Percentiles rank a stretch among this genome's conserved stretches.
These are phyloP conservation scores for Buceros bicornis DNA, from an alignment of 2,797 vertebrate genomes.

Conservation along the genomic window DNA sequence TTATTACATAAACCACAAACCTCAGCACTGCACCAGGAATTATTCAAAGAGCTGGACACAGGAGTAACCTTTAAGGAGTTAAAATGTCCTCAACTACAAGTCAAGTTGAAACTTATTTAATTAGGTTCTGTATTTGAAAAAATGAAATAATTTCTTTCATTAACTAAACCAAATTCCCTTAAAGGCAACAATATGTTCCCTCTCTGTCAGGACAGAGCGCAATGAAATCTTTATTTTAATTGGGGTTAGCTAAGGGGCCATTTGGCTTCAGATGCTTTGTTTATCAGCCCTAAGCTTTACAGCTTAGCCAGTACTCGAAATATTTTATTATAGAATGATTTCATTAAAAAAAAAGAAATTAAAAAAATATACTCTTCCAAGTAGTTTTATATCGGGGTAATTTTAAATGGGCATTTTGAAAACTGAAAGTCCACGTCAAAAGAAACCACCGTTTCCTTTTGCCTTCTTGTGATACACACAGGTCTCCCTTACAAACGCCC, in stretches of 20 bases:
- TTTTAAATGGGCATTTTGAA: constrained; percentile 39
- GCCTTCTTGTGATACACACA: accelerated
- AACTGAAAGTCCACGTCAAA: constrained; percentile 34
- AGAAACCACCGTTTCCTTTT: not conserved
- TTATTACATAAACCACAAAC: not conserved
- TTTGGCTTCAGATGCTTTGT: constrained; percentile 83
- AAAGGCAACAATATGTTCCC: constrained; percentile 86
- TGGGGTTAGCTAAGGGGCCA: constrained; percentile 85
- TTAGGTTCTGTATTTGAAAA: constrained; percentile 78
- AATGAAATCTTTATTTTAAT: constrained; percentile 86
- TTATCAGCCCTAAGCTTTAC: constrained; percentile 82
- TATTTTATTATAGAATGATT: constrained; percentile 78
- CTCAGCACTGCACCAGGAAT: not conserved
- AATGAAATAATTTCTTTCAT: constrained; percentile 84
- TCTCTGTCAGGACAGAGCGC: constrained; percentile 83
- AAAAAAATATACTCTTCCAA: constrained; percentile 37
- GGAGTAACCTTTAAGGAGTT: constrained; percentile 77
- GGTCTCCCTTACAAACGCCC: not conserved
- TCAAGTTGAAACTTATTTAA: constrained; percentile 83
- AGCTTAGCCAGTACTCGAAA: constrained; percentile 81
- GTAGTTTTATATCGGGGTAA: constrained; percentile 1
- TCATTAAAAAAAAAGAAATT: not conserved
- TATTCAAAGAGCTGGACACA: constrained; percentile 12
- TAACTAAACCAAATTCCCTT: constrained; percentile 85
- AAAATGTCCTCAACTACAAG: constrained; percentile 76